A percentile compares a stretch with the other conserved stretches of the same genome.
Evolutionary conservation across 2,797 vertebrate species (phyloP).

Genomic region (Pseudochromis fuscus): DNA sequence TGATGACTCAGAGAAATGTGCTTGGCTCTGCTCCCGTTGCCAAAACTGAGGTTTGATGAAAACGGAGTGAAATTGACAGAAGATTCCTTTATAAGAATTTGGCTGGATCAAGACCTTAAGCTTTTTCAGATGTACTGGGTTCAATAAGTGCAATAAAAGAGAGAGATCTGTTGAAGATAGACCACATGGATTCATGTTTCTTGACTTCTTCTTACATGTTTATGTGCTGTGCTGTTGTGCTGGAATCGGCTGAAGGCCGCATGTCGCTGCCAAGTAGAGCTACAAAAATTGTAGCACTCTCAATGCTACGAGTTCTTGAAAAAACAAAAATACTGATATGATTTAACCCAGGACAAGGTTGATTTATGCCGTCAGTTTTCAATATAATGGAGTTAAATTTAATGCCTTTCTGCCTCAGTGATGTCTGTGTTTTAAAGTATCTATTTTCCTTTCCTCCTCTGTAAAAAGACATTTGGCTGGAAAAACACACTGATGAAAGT

Average conservation of each 20-base stretch:
- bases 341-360: neutral
- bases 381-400: slow-evolving; percentile 2
- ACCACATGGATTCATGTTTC: slow-evolving; percentile 51
- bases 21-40: slow-evolving; percentile 74
- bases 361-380: slow-evolving; percentile 32
- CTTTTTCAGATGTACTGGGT: slow-evolving; percentile 69
- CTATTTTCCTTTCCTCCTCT: neutral
- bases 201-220: slow-evolving; percentile 47
- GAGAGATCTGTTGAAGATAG: slow-evolving; percentile 36
- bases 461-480: neutral
- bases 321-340: slow-evolving; percentile 41
- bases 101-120: slow-evolving; percentile 59
- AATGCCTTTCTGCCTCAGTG: slow-evolving; percentile 4
- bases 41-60: slow-evolving; percentile 69
- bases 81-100: slow-evolving; percentile 70
- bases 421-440: slow-evolving; percentile 17
- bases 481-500: neutral
- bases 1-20: slow-evolving; percentile 87
- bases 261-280: slow-evolving; percentile 44
- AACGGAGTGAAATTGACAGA: slow-evolving; percentile 71
- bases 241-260: slow-evolving; percentile 48
- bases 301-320: slow-evolving; percentile 12
- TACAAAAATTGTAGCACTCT: slow-evolving; percentile 38
- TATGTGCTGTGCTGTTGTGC: slow-evolving; percentile 33
- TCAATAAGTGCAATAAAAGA: slow-evolving; percentile 64